Base-by-base conservation (phyloP, 1,140 invertebrate species). In the Drosophila athabasca region DNA sequence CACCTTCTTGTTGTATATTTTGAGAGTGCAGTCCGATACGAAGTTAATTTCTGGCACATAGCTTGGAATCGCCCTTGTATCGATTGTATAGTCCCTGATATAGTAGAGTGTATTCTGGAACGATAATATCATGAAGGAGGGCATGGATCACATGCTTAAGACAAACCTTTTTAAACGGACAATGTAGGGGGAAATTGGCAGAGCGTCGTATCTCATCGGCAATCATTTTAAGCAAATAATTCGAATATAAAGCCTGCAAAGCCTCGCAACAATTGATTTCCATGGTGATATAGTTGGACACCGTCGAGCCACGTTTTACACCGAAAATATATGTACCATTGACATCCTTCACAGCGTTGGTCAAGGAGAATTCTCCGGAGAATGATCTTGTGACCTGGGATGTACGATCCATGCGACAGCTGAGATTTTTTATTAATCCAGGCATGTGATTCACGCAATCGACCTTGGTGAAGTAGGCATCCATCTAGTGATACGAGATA, bases 131-230 rank as follows among this genome's bases (percentile, higher is more conserved):
- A 11, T 11, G 9, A 35, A 35, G 29, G 29, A 19, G 17, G 17
- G 17, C 17, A 19, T 19, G 29, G 26, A 0, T 5, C 2, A 31
- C 2, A 31, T 11, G 35, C 4, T 11, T 8, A 0, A 11, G 35
- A 9, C n/a, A 22, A 26, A 69, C 66, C 53, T 69, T 69, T 44
- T 62, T 57, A 0, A 69, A 62, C 4, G 66, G 66, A 39, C 62
- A 72, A 3, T 60, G 43, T 2, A 60, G 1, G 0, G 62, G 62
- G 35, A 66, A 66, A 43, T 72, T 72, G 1, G 48, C 22, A 3
- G 41, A 29, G 1, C 49, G 43, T 4, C 62, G 62, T 1, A 72
- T 1, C 11, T 26, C 55, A 1, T 22, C 19, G 35, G 26, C 11
- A 11, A 66, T 13, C 49, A 60, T 44, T 6, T 54, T 39, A 11